These are phyloP conservation scores for Caenorhabditis zanzibari DNA, from an alignment of 2,888 invertebrate species.

Conservation along the genomic window DNA sequence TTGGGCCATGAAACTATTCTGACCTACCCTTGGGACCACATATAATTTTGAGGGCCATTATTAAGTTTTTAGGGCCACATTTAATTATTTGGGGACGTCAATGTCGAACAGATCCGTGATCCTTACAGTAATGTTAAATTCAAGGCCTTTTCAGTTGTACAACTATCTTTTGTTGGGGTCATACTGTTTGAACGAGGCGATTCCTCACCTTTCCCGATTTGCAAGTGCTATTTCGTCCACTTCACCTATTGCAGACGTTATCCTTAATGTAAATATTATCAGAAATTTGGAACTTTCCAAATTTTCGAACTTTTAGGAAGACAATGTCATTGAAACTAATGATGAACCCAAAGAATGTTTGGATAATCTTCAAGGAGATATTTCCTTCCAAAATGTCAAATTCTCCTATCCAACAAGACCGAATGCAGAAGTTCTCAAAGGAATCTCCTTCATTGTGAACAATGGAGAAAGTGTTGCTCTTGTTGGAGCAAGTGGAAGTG, in stretches of 20 bases:
- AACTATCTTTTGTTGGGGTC: slow-evolving; percentile 42
- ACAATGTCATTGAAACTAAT: slow-evolving; percentile 68
- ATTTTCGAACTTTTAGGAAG: slow-evolving; percentile 62
- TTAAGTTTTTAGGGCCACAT: no score
- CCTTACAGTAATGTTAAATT: no score
- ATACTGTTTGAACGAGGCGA: slow-evolving; percentile 46
- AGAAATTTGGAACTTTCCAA: background rate
- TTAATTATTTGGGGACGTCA: no score
- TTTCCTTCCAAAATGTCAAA: slow-evolving; percentile 84
- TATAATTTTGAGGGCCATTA: no score
- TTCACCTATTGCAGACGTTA: slow-evolving; percentile 45
- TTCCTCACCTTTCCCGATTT: slow-evolving; percentile 36
- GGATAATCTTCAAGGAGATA: slow-evolving; percentile 83
- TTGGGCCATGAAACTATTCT: no score
- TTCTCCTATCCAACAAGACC: slow-evolving; percentile 85
- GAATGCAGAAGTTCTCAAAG: slow-evolving; percentile 80
- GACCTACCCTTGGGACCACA: background rate
- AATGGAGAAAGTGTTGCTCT: slow-evolving; percentile 75
- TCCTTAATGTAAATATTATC: background rate
- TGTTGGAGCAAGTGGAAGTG: slow-evolving; percentile 77
- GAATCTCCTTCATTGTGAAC: slow-evolving; percentile 67
- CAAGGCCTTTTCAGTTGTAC: slow-evolving; percentile 45
- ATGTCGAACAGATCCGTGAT: no score
- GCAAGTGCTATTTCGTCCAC: slow-evolving; percentile 35
- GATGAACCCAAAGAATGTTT: slow-evolving; percentile 83